phyloP scores from a whole-genome alignment of 2,888 invertebrate genomes.

The Pristionchus exspectatus region DNA sequence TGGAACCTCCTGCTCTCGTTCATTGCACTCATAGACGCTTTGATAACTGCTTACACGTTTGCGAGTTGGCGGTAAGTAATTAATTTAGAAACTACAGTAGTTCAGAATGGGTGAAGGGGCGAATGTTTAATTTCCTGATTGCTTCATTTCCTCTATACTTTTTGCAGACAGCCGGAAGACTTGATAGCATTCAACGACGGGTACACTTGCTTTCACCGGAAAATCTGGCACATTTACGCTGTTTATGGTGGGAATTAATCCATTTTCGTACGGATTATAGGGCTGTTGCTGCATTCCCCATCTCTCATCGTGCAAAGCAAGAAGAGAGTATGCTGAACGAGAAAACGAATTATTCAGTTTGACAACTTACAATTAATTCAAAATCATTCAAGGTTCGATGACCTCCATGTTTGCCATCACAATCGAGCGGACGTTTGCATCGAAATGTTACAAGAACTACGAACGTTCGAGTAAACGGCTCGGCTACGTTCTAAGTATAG shows the following conservation, averaged over 20 bases:
- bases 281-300: not conserved
- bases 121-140: not conserved
- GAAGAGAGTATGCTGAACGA: too few species aligned
- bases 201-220: conserved; percentile 3
- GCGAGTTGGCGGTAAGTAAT: conserved; percentile 4
- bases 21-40: not conserved
- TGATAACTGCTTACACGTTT: conserved; percentile 22
- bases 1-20: conserved; percentile 19
- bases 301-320: too few species aligned
- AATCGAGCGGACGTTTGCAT: conserved; percentile 19
- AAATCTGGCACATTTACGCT: conserved; percentile 31
- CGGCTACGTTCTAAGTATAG: not conserved
- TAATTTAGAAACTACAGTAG: not conserved
- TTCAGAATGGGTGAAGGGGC: not conserved
- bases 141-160: not conserved
- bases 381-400: not conserved
- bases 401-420: conserved; percentile 38
- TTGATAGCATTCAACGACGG: conserved; percentile 17
- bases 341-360: not conserved
- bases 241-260: conserved; percentile 6
- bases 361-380: too few species aligned
- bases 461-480: not conserved
- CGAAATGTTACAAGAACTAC: conserved; percentile 16
- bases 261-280: not conserved
- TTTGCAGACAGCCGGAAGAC: not conserved